Conservation (phyloP, 2,113 vertebrate species). For the Myotis yumanensis region DNA sequence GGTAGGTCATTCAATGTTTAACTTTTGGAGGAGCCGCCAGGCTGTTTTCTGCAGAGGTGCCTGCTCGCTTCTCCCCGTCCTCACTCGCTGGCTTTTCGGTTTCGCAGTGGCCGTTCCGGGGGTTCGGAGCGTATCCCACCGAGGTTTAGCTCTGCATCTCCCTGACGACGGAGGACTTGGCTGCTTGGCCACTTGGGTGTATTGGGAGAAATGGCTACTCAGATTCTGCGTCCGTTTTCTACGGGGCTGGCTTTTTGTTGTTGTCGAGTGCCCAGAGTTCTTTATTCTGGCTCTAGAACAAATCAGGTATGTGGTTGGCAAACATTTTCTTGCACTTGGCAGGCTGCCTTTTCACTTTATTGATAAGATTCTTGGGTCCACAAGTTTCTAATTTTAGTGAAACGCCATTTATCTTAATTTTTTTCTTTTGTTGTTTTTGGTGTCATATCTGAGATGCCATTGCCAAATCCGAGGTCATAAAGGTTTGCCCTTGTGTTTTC, state of each 20-base stretch:
- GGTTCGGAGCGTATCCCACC: accelerated
- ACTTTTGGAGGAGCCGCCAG: not conserved
- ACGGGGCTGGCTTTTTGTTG: not conserved
- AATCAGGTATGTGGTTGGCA: not conserved
- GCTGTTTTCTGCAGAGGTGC: not conserved
- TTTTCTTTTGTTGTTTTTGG: not conserved
- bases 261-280: not conserved
- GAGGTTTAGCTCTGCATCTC: not conserved
- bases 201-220: not conserved
- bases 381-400: not conserved
- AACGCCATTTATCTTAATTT: not conserved
- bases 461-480: not conserved
- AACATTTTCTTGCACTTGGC: not conserved
- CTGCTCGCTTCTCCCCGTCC: not conserved
- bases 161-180: not conserved
- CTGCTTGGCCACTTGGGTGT: not conserved
- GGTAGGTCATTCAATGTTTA: not conserved
- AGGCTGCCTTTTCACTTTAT: not conserved
- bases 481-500: not conserved
- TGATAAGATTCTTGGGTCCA: not conserved
- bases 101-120: no score
- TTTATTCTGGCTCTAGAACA: not conserved
- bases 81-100: not conserved
- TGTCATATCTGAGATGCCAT: not conserved
- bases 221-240: not conserved